phyloP scores from a whole-genome alignment of 2,888 invertebrate species.

The Agrochola litura region DNA sequence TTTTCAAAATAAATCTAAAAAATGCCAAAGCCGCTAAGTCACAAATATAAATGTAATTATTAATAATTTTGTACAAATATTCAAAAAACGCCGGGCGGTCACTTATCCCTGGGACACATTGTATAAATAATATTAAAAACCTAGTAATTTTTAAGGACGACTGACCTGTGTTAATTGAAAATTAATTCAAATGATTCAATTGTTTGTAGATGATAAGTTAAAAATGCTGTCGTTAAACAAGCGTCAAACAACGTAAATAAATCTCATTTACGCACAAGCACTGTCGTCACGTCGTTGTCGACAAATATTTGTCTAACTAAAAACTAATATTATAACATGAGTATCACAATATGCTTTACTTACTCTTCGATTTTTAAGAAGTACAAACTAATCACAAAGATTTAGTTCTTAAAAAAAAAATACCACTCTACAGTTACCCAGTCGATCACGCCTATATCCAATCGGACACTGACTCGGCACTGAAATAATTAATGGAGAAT shows the following conservation, averaged over 20 bases:
- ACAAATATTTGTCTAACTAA: constrained; percentile 19
- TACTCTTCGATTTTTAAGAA: constrained; percentile 1
- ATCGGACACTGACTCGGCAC: constrained; percentile 82
- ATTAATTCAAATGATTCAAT: constrained; percentile 2
- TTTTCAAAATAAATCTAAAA: no score
- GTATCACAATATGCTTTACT: constrained; percentile 45
- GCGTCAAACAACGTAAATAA: constrained; percentile 17
- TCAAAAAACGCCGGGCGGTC: no score
- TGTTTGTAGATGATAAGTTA: constrained; percentile 24
- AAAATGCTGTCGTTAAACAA: constrained; percentile 3
- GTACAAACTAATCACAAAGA: not conserved
- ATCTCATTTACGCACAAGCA: not conserved
- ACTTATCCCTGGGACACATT: no score
- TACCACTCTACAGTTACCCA: constrained; percentile 78
- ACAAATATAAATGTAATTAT: no score
- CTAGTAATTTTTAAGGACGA: not conserved
- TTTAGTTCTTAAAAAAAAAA: constrained; percentile 63
- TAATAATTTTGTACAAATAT: no score
- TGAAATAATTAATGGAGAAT: constrained; percentile 79
- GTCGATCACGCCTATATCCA: constrained; percentile 80
- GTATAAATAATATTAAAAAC: not conserved
- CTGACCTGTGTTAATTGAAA: not conserved
- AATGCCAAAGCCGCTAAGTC: no score
- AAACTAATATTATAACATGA: constrained; percentile 35
- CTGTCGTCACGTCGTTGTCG: constrained; percentile 2